phyloP scores from a whole-genome alignment of 2,888 invertebrate species.

The Limnephilus marmoratus region DNA sequence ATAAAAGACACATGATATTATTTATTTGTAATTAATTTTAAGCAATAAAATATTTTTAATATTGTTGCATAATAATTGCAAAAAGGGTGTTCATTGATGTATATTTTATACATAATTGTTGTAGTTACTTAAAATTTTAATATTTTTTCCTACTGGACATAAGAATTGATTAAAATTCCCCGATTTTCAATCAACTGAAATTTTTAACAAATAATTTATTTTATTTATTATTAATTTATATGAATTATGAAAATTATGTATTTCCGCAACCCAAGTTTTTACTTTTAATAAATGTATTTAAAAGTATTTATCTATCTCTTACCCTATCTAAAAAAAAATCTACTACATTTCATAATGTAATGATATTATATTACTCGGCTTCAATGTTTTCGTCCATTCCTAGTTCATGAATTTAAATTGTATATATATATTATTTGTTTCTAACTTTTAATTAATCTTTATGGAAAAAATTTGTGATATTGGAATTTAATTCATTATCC shows the following conservation, averaged over 20 bases:
- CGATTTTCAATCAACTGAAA: background rate
- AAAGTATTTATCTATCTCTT: background rate
- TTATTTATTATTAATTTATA: background rate
- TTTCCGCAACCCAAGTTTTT: background rate
- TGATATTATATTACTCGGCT: background rate
- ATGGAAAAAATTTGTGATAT: background rate
- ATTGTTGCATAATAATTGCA: background rate
- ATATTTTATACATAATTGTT: background rate
- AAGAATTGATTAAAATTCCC: background rate
- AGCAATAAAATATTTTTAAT: background rate
- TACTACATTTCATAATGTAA: background rate
- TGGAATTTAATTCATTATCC: background rate
- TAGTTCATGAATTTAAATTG: background rate
- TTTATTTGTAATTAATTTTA: background rate
- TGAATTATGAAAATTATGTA: background rate
- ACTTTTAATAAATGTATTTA: background rate
- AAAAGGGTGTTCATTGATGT: background rate
- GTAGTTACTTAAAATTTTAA: background rate
- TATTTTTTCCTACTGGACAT: background rate
- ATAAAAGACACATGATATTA: background rate
- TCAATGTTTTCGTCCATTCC: conserved; percentile 2
- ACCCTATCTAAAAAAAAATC: too few species aligned
- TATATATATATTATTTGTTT: background rate
- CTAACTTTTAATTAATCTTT: background rate
- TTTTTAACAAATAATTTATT: background rate